Base-by-base conservation (phyloP, 1,140 invertebrate species). In the Kradibia gibbosae region DNA sequence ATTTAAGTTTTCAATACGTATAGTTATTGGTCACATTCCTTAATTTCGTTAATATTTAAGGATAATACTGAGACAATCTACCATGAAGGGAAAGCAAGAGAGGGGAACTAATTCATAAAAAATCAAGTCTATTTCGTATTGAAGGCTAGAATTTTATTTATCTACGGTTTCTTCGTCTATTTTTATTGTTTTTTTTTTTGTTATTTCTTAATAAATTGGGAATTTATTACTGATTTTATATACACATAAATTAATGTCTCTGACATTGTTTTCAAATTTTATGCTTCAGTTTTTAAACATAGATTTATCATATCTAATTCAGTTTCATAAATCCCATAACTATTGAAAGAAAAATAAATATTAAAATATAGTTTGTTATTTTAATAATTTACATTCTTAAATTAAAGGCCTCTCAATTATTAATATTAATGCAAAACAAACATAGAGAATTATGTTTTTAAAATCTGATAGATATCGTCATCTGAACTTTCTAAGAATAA, bases 1-100 rank as follows among this genome's bases (percentile, higher is more conserved):
- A n/a, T n/a, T n/a, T n/a, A n/a, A n/a, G n/a, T n/a, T n/a, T n/a
- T n/a, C n/a, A n/a, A n/a, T 1, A 31, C 48, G n/a, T 15, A 7
- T 36, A 42, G n/a, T 45, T 25, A 55, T 77, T 65, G 34, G 34
- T n/a, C 36, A 25, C 22, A 42, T 75, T 75, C 34, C 10, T 42
- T 48, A 77, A 77, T 77, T 77, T 77, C 74, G 34, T 65, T 57
- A 77, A 77, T 77, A 55, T 60, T 75, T 57, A 25, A 7, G 74
- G 57, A 48, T 42, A 57, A 77, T 77, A n/a, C 65, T 42, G 57
- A 17, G 36, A 76, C 4, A 76, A 42, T 48, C 28, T 53, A 20
- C 1, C 36, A n/a, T n/a, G n/a, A 45, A 45, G 5, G 42, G 28
- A 11, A 25, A 34, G 50, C 20, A 11, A n/a, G 3, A 74, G 55